Conservation (phyloP, 1,140 invertebrate species). For the Euura lappo region DNA sequence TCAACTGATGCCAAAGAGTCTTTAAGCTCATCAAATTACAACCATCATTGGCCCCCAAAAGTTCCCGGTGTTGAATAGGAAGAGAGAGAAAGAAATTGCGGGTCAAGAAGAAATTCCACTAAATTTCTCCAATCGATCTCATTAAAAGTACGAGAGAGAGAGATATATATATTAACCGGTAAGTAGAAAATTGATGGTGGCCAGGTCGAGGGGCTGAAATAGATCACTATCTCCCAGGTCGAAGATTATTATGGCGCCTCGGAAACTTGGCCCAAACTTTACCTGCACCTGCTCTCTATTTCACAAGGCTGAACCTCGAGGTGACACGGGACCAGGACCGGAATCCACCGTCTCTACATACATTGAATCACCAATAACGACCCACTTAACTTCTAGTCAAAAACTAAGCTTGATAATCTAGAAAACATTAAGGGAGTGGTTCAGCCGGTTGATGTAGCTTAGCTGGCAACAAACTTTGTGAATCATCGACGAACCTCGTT, state of each 20-base stretch:
- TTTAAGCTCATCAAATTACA: no score
- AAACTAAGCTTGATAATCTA: no score
- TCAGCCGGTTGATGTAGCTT: no score
- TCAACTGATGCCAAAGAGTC: no score
- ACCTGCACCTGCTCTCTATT: conserved; percentile 4
- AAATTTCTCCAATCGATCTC: conserved; percentile 3
- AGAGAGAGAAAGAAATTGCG: neutral
- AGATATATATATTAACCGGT: neutral
- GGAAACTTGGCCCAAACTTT: conserved; percentile 1
- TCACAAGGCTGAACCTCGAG: neutral
- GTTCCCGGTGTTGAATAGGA: neutral
- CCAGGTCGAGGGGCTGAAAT: neutral
- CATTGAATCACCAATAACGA: no score
- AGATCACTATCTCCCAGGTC: neutral
- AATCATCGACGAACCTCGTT: neutral
- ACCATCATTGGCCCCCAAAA: neutral
- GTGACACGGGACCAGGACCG: no score
- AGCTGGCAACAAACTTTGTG: no score
- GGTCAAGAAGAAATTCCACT: neutral
- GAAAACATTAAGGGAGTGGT: no score
- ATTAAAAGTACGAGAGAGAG: neutral
- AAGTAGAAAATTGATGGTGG: neutral
- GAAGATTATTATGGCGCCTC: neutral
- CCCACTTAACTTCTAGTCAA: no score
- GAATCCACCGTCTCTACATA: no score